Evolutionary conservation across 2,888 invertebrate genomes (phyloP), one percentile per base, ranked within the genome.

Genomic region (Xanthorhoe spadicearia): DNA sequence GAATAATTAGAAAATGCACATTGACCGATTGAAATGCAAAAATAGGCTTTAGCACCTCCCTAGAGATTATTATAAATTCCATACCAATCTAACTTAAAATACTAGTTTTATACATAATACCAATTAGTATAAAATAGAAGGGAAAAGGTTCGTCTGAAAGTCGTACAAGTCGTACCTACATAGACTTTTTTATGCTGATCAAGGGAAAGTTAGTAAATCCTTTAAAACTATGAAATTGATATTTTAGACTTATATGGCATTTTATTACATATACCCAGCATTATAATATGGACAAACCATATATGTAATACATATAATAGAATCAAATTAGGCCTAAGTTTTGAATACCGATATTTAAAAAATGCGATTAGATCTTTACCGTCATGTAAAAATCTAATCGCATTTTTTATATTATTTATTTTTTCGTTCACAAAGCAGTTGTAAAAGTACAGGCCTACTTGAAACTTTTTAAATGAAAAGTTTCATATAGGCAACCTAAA

Each of bases 11-110:
- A 66, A 72, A 72, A 70, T 70, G 69, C 72, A 66, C 56, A 64
- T 64, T 59, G 62, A 61, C 50, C 13, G 15, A 62, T 73, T 61
- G 64, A 82, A 82, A 83, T 81, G 79, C 82, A 72, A 73, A 72
- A 73, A 70, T 69, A 73, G 35, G 56, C 67, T 78, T 79, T 86
- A 90, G 89, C 90, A 89, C 88, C 89, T 83, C 73, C 77, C 7
- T 78, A 79, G 82, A 85, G 82, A 87, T 86, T 85, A 87, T 86
- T 85, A 80, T 81, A 79, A 78, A 82, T 81, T 83, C 76, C 80
- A 83, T 87, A 84, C 73, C 74, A 81, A 79, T 76, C 80, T 81
- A 84, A 79, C 82, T 81, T 83, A 85, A 46, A 66, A 53, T 66
- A 65, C 65, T 64, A 28, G 56, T 71, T 71, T 77, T 74, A 43